Percentiles rank a stretch among this genome's conserved stretches.
Conservation (phyloP, 1,140 invertebrate species). For the Eubasilissa regina region DNA sequence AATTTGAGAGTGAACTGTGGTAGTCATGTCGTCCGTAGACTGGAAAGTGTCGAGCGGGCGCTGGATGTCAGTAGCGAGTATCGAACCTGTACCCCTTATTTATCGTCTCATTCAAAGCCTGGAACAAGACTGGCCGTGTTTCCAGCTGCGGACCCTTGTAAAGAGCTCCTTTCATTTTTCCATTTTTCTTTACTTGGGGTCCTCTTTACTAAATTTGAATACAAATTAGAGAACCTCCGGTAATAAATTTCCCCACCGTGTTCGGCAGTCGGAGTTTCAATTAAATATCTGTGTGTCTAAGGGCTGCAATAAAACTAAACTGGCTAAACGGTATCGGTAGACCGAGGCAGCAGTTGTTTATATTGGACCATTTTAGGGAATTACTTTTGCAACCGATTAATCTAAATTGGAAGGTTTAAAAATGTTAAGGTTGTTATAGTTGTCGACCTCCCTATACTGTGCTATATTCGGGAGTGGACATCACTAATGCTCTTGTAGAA, state of each 20-base stretch:
- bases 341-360: too few species aligned
- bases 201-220: slow-evolving; percentile 54
- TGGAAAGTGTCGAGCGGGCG: slow-evolving; percentile 40
- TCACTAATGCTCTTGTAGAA: too few species aligned
- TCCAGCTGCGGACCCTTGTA: slow-evolving; percentile 53
- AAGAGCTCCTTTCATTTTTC: slow-evolving; percentile 23
- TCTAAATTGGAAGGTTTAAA: too few species aligned
- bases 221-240: slow-evolving; percentile 53
- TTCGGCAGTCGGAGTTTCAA: slow-evolving; percentile 35
- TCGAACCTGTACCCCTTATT: slow-evolving; percentile 42
- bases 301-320: neutral
- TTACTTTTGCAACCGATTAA: too few species aligned
- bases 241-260: slow-evolving; percentile 40
- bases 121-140: slow-evolving; percentile 45
- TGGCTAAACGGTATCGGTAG: too few species aligned
- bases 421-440: too few species aligned
- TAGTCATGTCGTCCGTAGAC: slow-evolving; percentile 18
- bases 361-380: too few species aligned
- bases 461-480: too few species aligned
- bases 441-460: too few species aligned
- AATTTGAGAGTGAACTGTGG: slow-evolving; percentile 13
- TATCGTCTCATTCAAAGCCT: slow-evolving; percentile 59
- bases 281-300: slow-evolving; percentile 24
- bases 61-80: slow-evolving; percentile 42
- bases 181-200: slow-evolving; percentile 37